These are phyloP conservation scores for Coenonympha arcania DNA, from an alignment of 2,888 invertebrate species.

Conservation along the genomic window DNA sequence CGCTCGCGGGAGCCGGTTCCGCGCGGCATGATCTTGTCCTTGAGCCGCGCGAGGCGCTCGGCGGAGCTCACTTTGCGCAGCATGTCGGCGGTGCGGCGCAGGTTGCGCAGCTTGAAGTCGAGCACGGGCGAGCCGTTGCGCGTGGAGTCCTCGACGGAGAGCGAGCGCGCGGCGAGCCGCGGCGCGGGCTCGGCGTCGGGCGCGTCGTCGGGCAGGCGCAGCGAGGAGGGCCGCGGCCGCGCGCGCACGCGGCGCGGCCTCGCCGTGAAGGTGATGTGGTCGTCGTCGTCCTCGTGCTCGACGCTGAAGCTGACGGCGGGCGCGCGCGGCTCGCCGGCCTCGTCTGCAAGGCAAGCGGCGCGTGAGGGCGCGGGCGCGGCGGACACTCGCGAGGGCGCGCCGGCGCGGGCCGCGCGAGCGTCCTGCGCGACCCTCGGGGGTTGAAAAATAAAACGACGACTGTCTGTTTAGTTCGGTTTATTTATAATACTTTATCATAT, in stretches of 20 bases:
- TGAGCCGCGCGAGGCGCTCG: constrained; percentile 54
- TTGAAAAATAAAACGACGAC: constrained; percentile 20
- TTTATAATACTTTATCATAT: constrained; percentile 10
- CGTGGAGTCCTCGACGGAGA: constrained; percentile 60
- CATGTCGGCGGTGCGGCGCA: constrained; percentile 55
- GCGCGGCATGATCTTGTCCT: constrained; percentile 55
- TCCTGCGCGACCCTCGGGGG: constrained; percentile 25
- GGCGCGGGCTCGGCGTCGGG: constrained; percentile 26
- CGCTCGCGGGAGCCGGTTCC: constrained; percentile 54
- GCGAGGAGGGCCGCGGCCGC: constrained; percentile 44
- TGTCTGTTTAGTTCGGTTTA: constrained; percentile 9
- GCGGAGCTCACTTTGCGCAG: constrained; percentile 59
- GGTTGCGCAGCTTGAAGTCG: constrained; percentile 50
- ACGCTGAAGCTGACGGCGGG: constrained; percentile 69
- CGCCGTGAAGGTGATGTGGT: constrained; percentile 63
- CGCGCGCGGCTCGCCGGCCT: constrained; percentile 38
- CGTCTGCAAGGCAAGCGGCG: constrained; percentile 45
- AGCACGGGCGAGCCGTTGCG: constrained; percentile 42
- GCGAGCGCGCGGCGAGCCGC: constrained; percentile 45
- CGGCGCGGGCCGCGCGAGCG: constrained; percentile 21
- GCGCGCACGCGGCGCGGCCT: constrained; percentile 35
- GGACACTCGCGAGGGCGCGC: constrained; percentile 36
- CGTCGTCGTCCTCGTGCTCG: constrained; percentile 58
- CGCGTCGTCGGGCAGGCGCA: constrained; percentile 45
- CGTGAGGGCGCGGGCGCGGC: constrained; percentile 44